phyloP scores from a whole-genome alignment of 2,797 vertebrate species.

The Chloroceryle amazona region DNA sequence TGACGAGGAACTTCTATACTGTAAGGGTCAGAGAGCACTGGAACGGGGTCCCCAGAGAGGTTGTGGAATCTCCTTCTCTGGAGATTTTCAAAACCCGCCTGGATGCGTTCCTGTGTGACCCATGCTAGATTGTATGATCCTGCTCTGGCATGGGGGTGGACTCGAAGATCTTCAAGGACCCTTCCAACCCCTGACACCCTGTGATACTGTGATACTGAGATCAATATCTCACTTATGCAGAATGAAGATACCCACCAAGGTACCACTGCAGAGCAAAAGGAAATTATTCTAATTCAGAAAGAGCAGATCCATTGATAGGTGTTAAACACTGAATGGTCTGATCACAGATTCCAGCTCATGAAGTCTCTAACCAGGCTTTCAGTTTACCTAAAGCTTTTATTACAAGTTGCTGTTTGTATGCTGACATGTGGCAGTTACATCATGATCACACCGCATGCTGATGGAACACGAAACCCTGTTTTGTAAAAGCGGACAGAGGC shows the following conservation, averaged over 20 bases:
- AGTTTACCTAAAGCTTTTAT: not conserved
- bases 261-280: not conserved
- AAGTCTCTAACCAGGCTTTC: not conserved
- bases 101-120: no score
- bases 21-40: no score
- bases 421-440: not conserved
- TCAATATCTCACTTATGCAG: not conserved
- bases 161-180: no score
- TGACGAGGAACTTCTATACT: no score
- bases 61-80: no score
- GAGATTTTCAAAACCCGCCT: no score
- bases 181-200: no score
- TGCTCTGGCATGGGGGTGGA: no score
- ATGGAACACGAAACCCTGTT: not conserved
- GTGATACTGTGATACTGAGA: no score
- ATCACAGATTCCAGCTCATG: not conserved
- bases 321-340: not conserved
- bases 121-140: no score
- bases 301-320: not conserved
- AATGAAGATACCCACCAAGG: not conserved
- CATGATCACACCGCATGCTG: rapidly evolving
- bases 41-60: no score
- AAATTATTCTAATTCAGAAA: not conserved
- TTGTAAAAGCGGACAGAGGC: rapidly evolving
- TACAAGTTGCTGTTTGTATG: not conserved